Evolutionary conservation across 2,113 vertebrate genomes (phyloP).

Genomic region (Phalacrocorax aristotelis): DNA sequence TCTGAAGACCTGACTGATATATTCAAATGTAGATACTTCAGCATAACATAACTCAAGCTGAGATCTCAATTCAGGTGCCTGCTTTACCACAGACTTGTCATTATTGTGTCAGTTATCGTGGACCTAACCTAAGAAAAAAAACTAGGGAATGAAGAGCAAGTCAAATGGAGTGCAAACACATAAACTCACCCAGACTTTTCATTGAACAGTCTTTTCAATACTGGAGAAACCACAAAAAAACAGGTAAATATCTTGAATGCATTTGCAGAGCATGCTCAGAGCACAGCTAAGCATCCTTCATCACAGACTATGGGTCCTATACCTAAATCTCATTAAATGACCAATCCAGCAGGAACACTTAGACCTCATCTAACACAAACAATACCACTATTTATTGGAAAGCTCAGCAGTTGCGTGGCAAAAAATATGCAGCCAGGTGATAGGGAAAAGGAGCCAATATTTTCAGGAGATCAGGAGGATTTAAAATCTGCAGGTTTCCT

Average conservation of each 20-base stretch:
- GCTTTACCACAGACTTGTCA: background rate
- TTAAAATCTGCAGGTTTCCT: background rate
- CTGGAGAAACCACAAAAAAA: background rate
- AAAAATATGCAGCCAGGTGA: background rate
- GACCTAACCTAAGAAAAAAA: background rate
- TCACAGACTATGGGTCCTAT: fast-evolving
- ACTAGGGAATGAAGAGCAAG: background rate
- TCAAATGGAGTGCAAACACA: background rate
- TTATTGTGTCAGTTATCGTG: background rate
- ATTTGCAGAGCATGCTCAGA: background rate
- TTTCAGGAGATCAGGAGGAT: background rate
- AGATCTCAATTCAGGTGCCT: background rate
- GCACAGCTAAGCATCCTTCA: background rate
- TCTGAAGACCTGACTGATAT: background rate
- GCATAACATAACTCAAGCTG: background rate
- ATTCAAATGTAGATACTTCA: background rate
- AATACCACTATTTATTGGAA: background rate
- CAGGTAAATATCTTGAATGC: background rate
- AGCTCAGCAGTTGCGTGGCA: background rate
- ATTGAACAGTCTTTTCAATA: background rate
- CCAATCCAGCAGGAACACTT: background rate
- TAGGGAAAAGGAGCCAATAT: background rate
- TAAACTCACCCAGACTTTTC: background rate
- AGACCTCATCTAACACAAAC: background rate
- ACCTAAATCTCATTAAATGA: background rate